Evolutionary conservation across 2,888 invertebrate species (phyloP), one percentile per base, ranked within the genome.

Genomic region (Drosophila tripunctata): DNA sequence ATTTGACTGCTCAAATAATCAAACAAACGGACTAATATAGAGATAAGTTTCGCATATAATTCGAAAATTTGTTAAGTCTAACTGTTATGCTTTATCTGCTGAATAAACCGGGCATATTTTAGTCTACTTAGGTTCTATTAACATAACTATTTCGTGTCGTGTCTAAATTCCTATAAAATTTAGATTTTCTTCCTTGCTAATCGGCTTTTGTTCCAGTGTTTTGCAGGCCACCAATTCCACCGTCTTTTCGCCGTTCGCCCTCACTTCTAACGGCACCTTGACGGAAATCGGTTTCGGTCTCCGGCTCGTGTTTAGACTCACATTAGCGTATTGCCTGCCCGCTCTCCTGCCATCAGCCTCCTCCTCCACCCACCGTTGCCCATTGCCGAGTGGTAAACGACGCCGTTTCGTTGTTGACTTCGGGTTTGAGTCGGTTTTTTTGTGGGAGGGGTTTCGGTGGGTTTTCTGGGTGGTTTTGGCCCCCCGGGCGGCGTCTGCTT

Each of bases 261-360:
- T 21, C 15, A 4, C 30, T 10, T n/a, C 36, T 22, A 58, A 55
- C 64, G 62, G 65, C 62, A 74, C 67, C 62, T 70, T 78, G 57
- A 64, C 74, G 79, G 76, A 77, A 81, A 87, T 87, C 76, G 85
- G 78, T 82, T 80, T 83, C 68, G 74, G 71, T 78, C 74, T 56
- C 73, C 50, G 44, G 69, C 78, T 75, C 75, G 78, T 85, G 74
- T 82, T 87, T 85, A 87, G 87, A 55, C 86, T 70, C 75, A 78
- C 87, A 84, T 84, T 84, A 84, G 85, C 83, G 87, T 82, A 55
- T 63, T 51, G 58, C 69, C 61, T 40, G 40, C 47, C 66, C 71
- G 64, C 62, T 19, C 38, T 35, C 30, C 4, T 22, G 6, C 17
- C 17, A 3, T 12, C 2, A 12, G 4, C 10, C 12, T 10, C 1